phyloP scores from a whole-genome alignment of 2,888 invertebrate species.

The Drosophila gaucha region DNA sequence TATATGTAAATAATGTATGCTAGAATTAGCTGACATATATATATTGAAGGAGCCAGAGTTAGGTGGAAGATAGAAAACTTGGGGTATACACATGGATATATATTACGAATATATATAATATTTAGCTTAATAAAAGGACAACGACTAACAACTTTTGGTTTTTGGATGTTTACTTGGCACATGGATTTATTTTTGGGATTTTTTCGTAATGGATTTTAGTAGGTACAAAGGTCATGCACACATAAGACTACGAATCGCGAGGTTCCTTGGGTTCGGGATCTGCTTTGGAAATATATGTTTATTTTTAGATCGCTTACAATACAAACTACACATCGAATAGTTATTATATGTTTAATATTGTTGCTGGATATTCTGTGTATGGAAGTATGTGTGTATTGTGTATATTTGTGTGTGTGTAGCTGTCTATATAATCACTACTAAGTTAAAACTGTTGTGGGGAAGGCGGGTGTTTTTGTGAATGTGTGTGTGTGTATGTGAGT shows the following conservation, averaged over 20 bases:
- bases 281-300: constrained; percentile 6
- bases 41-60: constrained; percentile 21
- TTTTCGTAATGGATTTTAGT: constrained; percentile 19
- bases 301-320: constrained; percentile 12
- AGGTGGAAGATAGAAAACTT: constrained; percentile 24
- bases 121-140: constrained; percentile 44
- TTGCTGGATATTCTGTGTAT: constrained; percentile 6
- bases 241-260: constrained; percentile 49
- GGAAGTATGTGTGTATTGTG: not conserved
- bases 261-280: constrained; percentile 19
- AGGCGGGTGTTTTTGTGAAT: constrained; percentile 10
- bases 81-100: constrained; percentile 30
- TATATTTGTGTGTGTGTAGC: constrained; percentile 5
- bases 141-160: constrained; percentile 30
- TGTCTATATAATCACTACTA: constrained; percentile 77
- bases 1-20: too few relatives aligned
- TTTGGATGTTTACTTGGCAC: constrained; percentile 48
- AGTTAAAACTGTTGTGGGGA: constrained; percentile 57
- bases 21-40: constrained; percentile 45
- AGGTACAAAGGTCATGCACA: constrained; percentile 57
- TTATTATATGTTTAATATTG: constrained; percentile 23
- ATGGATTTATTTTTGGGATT: constrained; percentile 16
- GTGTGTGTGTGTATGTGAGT: constrained; percentile 20
- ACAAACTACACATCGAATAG: constrained; percentile 65
- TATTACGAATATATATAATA: constrained; percentile 25